These are phyloP conservation scores for Branchinecta lindahli DNA, from an alignment of 1,140 invertebrate genomes.

Conservation along the genomic window DNA sequence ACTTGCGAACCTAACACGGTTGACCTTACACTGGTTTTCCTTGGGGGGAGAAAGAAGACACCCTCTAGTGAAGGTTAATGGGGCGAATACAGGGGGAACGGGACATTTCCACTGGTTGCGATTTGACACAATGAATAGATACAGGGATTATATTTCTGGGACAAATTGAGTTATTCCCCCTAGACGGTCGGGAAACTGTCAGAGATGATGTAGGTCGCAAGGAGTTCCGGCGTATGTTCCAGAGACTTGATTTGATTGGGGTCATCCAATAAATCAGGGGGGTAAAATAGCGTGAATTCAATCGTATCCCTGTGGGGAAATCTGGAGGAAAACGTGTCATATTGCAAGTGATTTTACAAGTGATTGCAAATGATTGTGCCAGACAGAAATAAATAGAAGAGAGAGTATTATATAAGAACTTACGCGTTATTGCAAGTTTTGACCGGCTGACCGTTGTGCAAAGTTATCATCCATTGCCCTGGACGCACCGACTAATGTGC, in stretches of 20 bases:
- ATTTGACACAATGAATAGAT: slow-evolving; percentile 10
- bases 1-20: not conserved
- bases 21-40: not conserved
- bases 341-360: no score
- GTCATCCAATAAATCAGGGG: not conserved
- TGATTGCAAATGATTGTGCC: no score
- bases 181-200: not conserved
- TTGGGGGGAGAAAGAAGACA: slow-evolving; percentile 3
- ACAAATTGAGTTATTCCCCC: slow-evolving; percentile 10
- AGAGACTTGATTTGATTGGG: not conserved
- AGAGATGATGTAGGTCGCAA: not conserved
- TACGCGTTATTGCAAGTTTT: no score
- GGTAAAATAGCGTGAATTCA: not conserved
- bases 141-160: slow-evolving; percentile 9
- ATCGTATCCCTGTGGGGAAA: no score
- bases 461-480: no score
- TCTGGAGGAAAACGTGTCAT: no score
- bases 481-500: no score
- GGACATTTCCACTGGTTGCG: slow-evolving; percentile 7
- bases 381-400: no score
- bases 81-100: not conserved
- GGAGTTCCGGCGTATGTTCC: slow-evolving; percentile 4
- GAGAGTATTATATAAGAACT: no score
- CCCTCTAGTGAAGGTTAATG: not conserved
- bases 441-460: no score